Conservation (phyloP, 1,140 invertebrate species). For the Sarcophaga peregrina region DNA sequence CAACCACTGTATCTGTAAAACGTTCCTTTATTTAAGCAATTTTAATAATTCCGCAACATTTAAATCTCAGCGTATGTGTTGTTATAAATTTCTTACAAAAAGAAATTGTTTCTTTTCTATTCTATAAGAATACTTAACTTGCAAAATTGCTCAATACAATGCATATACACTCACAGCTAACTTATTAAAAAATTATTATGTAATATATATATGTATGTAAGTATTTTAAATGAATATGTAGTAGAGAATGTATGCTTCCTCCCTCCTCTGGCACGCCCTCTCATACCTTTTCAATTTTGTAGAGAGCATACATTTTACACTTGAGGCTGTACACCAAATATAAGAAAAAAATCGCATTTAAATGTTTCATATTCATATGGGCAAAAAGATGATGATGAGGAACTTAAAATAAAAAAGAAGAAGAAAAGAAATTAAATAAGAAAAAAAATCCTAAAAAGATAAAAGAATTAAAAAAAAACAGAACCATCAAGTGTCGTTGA, state of each 20-base stretch:
- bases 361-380: constrained; percentile 44
- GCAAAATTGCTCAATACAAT: constrained; percentile 2
- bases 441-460: not conserved
- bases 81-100: constrained; percentile 21
- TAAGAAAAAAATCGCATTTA: constrained; percentile 43
- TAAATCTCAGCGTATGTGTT: constrained; percentile 33
- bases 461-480: constrained; percentile 4
- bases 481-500: constrained; percentile 44
- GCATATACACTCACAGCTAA: not conserved
- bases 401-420: not conserved
- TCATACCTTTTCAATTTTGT: not conserved
- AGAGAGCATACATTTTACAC: not conserved
- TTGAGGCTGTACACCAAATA: not conserved
- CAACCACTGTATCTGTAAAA: not conserved
- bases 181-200: constrained; percentile 1
- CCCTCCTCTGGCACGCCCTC: no score
- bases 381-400: constrained; percentile 2
- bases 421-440: not conserved
- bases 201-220: no score
- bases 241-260: no score
- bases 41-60: not conserved
- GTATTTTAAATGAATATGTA: no score
- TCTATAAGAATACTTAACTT: constrained; percentile 6
- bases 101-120: constrained; percentile 32
- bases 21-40: not conserved